Evolutionary conservation across 1,140 invertebrate species (phyloP).

Genomic region (Campoletis sonorensis): DNA sequence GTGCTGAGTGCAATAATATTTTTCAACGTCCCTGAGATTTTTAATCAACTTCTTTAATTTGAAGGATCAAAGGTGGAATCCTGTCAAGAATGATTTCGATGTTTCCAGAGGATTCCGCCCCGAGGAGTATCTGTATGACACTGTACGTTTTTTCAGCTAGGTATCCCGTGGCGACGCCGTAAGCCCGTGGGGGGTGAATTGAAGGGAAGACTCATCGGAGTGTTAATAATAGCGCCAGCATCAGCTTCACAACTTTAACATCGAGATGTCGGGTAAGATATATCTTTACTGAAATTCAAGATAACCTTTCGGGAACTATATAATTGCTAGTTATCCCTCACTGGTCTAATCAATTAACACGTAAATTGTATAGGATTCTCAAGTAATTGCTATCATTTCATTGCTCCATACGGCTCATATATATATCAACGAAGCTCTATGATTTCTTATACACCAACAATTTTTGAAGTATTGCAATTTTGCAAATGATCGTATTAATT

Average conservation of each 20-base stretch:
- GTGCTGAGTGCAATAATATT: background rate
- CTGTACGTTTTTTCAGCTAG: background rate
- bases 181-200: slow-evolving; percentile 62
- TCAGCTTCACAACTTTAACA: background rate
- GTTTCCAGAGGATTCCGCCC: slow-evolving; percentile 12
- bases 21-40: background rate
- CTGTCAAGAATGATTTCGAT: slow-evolving; percentile 29
- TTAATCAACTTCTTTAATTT: slow-evolving; percentile 19
- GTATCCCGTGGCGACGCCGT: slow-evolving; percentile 53
- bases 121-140: background rate
- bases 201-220: slow-evolving; percentile 64
- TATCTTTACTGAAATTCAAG: background rate
- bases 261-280: background rate
- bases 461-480: too few relatives aligned
- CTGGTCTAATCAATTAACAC: background rate
- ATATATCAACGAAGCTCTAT: background rate
- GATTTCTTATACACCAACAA: background rate
- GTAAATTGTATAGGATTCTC: background rate
- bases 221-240: slow-evolving; percentile 39
- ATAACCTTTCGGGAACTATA: slow-evolving; percentile 3
- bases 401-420: background rate
- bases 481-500: too few relatives aligned
- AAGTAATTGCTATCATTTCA: background rate
- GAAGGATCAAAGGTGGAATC: slow-evolving; percentile 21
- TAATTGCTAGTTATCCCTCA: slow-evolving; percentile 11